Evolutionary conservation across 2,113 vertebrate genomes (phyloP).

Genomic region (Rallus limicola): DNA sequence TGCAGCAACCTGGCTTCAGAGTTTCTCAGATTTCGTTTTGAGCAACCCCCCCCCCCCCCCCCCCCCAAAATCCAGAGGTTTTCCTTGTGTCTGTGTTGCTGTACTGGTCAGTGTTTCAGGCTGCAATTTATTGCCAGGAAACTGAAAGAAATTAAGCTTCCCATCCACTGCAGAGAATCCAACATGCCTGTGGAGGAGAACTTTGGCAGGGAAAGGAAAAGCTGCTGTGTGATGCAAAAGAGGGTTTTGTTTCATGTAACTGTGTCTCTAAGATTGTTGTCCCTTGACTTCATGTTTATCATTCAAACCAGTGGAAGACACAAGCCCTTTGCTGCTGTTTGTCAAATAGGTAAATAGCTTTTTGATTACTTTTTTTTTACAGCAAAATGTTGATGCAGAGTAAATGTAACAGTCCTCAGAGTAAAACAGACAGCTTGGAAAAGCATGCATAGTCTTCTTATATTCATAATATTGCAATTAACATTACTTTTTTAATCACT

Average conservation of each 20-base stretch:
- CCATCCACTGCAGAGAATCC: not conserved
- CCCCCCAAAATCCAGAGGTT: not conserved
- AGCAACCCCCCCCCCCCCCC: not conserved
- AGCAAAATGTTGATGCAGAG: not conserved
- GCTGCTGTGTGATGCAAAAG: not conserved
- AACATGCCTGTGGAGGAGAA: not conserved
- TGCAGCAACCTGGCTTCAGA: not conserved
- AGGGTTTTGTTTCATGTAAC: not conserved
- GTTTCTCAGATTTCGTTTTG: not conserved
- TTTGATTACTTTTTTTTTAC: not conserved
- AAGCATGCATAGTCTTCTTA: not conserved
- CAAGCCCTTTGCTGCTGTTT: not conserved
- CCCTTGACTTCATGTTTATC: slow-evolving; percentile 23
- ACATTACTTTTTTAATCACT: not conserved
- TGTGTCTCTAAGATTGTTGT: slow-evolving; percentile 17
- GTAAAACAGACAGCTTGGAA: not conserved
- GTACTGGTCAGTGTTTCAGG: not conserved
- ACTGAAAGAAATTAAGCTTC: not conserved
- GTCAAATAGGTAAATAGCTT: slow-evolving; percentile 16
- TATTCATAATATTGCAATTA: not conserved
- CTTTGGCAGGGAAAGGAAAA: not conserved
- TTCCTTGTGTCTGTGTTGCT: not conserved
- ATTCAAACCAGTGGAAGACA: slow-evolving; percentile 5
- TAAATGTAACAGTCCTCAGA: not conserved
- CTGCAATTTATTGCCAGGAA: not conserved